Conservation (phyloP, 2,888 invertebrate species). For the Euphydryas editha region DNA sequence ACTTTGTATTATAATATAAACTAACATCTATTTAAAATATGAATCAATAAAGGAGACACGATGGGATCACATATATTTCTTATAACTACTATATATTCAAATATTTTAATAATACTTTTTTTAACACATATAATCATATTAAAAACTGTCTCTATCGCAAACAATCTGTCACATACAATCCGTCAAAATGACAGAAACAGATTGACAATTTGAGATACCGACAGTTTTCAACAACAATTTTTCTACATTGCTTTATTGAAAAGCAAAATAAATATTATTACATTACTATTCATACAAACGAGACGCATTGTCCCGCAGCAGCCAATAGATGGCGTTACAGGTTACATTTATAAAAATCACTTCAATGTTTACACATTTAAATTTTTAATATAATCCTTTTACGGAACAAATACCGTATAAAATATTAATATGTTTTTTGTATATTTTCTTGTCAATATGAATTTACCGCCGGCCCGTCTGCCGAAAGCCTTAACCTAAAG, state of each 20-base stretch:
- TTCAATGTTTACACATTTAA: neutral
- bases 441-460: constrained; percentile 23
- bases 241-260: neutral
- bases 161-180: too few relatives aligned
- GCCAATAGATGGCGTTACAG: constrained; percentile 14
- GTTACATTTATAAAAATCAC: constrained; percentile 3
- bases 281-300: constrained; percentile 8
- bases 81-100: constrained; percentile 28
- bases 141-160: too few relatives aligned
- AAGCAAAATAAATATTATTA: constrained; percentile 15
- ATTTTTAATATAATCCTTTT: constrained; percentile 10
- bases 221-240: neutral
- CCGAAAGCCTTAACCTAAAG: constrained; percentile 23
- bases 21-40: constrained; percentile 46
- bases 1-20: constrained; percentile 35
- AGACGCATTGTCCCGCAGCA: neutral
- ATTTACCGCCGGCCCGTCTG: constrained; percentile 45
- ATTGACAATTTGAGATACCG: too few relatives aligned
- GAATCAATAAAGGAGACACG: constrained; percentile 60
- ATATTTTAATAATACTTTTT: constrained; percentile 41
- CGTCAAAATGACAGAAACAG: too few relatives aligned
- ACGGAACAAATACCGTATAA: constrained; percentile 10
- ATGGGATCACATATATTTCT: constrained; percentile 59
- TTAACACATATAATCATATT: constrained; percentile 7
- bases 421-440: constrained; percentile 2